A percentile compares a stretch with the other conserved stretches of the same genome.
Evolutionary conservation across 2,797 vertebrate genomes (phyloP).

Genomic region (Argya squamiceps): DNA sequence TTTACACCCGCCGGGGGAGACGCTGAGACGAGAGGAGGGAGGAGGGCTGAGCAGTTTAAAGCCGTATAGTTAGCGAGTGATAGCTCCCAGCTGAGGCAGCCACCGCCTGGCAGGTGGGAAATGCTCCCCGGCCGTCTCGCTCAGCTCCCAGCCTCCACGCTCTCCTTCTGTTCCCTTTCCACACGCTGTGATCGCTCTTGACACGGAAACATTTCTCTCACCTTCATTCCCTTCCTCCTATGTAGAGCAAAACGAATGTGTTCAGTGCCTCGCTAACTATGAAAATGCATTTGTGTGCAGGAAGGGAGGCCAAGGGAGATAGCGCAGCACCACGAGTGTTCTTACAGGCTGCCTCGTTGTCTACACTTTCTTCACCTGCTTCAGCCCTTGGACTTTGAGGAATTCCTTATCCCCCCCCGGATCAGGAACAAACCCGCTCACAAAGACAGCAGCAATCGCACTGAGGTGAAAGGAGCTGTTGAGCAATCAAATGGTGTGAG

Average conservation of each 20-base stretch:
- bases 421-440: neutral
- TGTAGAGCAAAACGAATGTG: neutral
- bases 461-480: neutral
- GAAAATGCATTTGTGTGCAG: neutral
- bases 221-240: neutral
- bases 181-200: neutral
- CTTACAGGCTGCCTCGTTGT: fast-evolving
- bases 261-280: neutral
- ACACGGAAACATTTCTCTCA: neutral
- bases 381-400: neutral
- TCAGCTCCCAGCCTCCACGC: fast-evolving
- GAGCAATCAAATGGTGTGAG: too few relatives aligned
- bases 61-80: neutral
- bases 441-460: neutral
- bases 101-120: neutral
- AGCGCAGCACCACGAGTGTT: neutral
- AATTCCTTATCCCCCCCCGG: neutral
- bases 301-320: neutral
- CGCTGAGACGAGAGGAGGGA: fast-evolving
- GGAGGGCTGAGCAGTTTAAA: neutral
- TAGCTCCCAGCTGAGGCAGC: neutral
- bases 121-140: neutral
- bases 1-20: neutral
- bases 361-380: neutral
- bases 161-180: fast-evolving